Base-by-base conservation (phyloP, 2,797 vertebrate species). In the Pantherophis alleghaniensis region DNA sequence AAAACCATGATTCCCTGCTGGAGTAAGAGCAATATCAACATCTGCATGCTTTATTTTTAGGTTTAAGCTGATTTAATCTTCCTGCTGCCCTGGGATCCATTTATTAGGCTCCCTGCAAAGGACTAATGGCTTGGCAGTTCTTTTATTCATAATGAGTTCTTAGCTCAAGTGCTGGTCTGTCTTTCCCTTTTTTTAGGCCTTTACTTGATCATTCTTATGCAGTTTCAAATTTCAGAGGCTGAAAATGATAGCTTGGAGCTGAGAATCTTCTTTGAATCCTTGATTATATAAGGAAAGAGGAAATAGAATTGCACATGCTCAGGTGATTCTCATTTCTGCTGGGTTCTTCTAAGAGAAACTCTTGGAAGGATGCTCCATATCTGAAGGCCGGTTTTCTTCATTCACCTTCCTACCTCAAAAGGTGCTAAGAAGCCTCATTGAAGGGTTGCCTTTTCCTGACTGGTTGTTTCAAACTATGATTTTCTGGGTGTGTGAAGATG, bases 21-120 rank as follows among this genome's bases (percentile, higher is more conserved):
- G 87, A 89, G 7, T 89, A 13, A 87, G 24, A 61, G 13, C 10
- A 74, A 69, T 93, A 87, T 87, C 60, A 90, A 90, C 90, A 88
- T 47, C 59, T 5, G 5, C 0, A 12, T 22, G 6, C 42, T 90
- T 42, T 55, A 5, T 0, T 88, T 89, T 4, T 0, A 0, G 90
- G 7, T 56, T 51, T 10, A 42, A 86, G 60, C 57, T 18, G 63
- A 66, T 86, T 18, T 59, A 20, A 26, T 92, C 0, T 2, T 63
- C 61, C n/a, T 24, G 56, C 90, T 57, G 57, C 37, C 13, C 4
- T 22, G 60, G 63, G 90, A 87, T 3, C 53, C 59, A 66, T 53
- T 28, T 5, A 0, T 42, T 2, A 0, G 61, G 0, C 0, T 4
- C 32, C n/a, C 13, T 12, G 2, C 22, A 14, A 2, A 91, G 51